Evolutionary conservation across 2,113 vertebrate genomes (phyloP), one percentile per base, ranked within the genome.

Genomic region (Malurus alboscapulatus): DNA sequence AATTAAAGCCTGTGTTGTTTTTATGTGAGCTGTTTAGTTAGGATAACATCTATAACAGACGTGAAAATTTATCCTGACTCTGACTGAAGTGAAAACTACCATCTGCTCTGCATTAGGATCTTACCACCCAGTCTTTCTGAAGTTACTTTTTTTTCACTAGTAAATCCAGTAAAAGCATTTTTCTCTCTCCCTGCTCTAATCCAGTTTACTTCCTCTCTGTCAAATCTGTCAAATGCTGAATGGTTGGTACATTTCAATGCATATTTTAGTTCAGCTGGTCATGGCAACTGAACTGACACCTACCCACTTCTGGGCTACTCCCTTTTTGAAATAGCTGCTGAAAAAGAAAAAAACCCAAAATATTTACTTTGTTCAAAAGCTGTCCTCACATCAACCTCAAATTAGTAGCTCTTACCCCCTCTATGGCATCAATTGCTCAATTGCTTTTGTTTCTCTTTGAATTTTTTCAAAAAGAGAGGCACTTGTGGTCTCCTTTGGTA

Each of bases 31-130:
- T 65, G 10, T 68, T 79, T 55, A 51, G 5, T 38, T 10, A n/a
- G 66, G 53, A 68, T 82, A 84, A 65, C 67, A 75, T 84, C 77
- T 75, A 18, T 40, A 48, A 75, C 62, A 26, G 48, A 78, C 1
- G 4, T n/a, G 38, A 68, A n/a, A 85, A 27, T 76, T 86, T 65
- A 69, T 29, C 45, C 44, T 40, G 58, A 72, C 17, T 38, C 58
- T 62, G 26, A 74, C 78, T 84, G 62, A 69, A 82, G 30, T 47
- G 71, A 61, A 78, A 83, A 57, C n/a, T 42, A 5, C 45, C 66
- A 93, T 84, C 87, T 94, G 78, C 59, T 92, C 61, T 82, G 53
- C 62, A 61, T 89, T 76, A 89, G 34, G n/a, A 42, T 68, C 68
- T 67, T 61, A 79, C 87, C 74, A 92, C 93, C 74, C 85, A 87